phyloP scores from a whole-genome alignment of 2,113 vertebrate species.

The Hypomesus transpacificus region DNA sequence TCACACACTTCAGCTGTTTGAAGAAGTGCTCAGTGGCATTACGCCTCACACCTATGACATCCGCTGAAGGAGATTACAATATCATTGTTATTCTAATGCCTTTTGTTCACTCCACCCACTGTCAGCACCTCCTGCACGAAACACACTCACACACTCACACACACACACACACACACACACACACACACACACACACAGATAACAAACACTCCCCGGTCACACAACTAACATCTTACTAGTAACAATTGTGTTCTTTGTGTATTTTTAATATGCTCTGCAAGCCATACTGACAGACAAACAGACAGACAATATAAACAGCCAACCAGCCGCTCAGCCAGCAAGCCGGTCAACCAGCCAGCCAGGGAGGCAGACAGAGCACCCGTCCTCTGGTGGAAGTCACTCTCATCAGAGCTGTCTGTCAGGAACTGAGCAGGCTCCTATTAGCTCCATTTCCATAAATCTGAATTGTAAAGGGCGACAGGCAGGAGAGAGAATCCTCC shows the following conservation, averaged over 20 bases:
- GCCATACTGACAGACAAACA: no score
- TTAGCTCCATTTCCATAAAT: conserved; percentile 77
- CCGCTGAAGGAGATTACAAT: conserved; percentile 46
- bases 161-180: background rate
- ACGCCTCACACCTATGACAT: conserved; percentile 37
- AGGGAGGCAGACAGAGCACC: conserved; percentile 61
- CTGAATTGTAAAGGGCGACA: conserved; percentile 67
- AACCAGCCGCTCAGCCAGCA: no score
- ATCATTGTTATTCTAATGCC: conserved; percentile 85
- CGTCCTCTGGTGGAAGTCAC: conserved; percentile 37
- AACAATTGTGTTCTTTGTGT: background rate
- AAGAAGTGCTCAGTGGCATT: conserved; percentile 74
- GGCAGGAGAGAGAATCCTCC: conserved; percentile 42
- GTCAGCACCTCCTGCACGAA: conserved; percentile 24
- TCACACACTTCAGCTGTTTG: conserved; percentile 80
- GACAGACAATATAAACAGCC: no score
- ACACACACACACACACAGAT: conserved; percentile 6
- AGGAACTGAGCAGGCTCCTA: conserved; percentile 72
- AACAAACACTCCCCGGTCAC: background rate
- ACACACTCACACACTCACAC: background rate
- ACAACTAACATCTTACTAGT: conserved; percentile 23
- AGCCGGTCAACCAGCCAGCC: conserved; percentile 56
- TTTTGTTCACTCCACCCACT: conserved; percentile 46
- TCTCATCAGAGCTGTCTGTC: conserved; percentile 82
- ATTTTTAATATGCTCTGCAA: no score